Percentiles rank a stretch among this genome's conserved stretches.
Evolutionary conservation across 1,140 invertebrate species (phyloP).

Genomic region (Leguminivora glycinivorella): DNA sequence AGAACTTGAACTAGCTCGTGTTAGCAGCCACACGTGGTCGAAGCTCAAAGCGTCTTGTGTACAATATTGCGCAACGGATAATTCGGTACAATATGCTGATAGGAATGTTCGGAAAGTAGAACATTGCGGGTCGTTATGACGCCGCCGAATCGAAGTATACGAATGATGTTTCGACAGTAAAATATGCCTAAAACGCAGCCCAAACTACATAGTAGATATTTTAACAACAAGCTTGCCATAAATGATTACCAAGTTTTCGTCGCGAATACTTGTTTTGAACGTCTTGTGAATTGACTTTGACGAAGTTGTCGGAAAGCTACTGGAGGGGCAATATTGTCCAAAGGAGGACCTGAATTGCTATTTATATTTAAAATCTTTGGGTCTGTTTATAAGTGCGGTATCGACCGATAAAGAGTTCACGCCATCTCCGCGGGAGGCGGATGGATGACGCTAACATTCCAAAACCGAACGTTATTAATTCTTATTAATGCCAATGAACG

Average conservation of each 20-base stretch:
- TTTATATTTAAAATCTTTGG: not conserved
- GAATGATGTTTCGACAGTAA: not conserved
- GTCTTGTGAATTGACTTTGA: not conserved
- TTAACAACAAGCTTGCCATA: not conserved
- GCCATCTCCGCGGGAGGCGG: conserved; percentile 67
- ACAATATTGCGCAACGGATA: conserved; percentile 39
- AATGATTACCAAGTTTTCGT: not conserved
- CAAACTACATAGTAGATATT: not conserved
- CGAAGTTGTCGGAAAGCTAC: not conserved
- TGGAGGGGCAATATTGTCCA: not conserved
- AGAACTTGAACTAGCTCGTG: conserved; percentile 56
- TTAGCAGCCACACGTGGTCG: conserved; percentile 55
- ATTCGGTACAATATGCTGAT: conserved; percentile 24
- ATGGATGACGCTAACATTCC: conserved; percentile 59
- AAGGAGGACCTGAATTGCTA: not conserved
- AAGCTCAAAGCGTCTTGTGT: conserved; percentile 44
- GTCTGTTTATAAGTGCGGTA: conserved; percentile 36
- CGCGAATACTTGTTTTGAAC: not conserved
- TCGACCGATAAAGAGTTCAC: conserved; percentile 69
- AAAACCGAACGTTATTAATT: conserved; percentile 67
- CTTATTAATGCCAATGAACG: conserved; percentile 70
- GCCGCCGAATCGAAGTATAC: not conserved
- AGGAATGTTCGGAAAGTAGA: conserved; percentile 24
- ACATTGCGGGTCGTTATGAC: conserved; percentile 13
- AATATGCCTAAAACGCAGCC: not conserved